Percentiles rank a stretch among this genome's conserved stretches.
phyloP scores from a whole-genome alignment of 2,888 invertebrate species.

The Hybos culiciformis region DNA sequence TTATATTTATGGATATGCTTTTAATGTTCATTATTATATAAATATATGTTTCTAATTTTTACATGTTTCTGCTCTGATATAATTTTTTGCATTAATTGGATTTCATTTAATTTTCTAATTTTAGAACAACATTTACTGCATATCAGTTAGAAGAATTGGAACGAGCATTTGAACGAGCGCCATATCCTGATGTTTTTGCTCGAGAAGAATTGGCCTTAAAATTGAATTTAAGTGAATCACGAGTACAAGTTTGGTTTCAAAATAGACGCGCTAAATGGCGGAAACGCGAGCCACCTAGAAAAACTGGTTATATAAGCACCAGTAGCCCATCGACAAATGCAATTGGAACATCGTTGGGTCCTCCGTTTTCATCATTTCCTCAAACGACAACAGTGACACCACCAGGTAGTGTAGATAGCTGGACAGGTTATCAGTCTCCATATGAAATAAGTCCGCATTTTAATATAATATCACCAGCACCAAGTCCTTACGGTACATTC shows the following conservation, averaged over 20 bases:
- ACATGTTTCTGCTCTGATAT: too few relatives aligned
- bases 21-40: too few relatives aligned
- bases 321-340: constrained; percentile 48
- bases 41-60: too few relatives aligned
- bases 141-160: constrained; percentile 89
- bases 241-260: constrained; percentile 43
- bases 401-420: constrained; percentile 58
- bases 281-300: constrained; percentile 83
- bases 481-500: constrained; percentile 51
- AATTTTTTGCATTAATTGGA: too few relatives aligned
- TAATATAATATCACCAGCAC: constrained; percentile 55
- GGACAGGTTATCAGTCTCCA: constrained; percentile 60
- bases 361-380: constrained; percentile 49
- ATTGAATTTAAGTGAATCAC: constrained; percentile 71
- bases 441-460: constrained; percentile 66
- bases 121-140: constrained; percentile 89
- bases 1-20: too few relatives aligned
- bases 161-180: constrained; percentile 85
- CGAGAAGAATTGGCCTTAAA: constrained; percentile 86
- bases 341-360: constrained; percentile 38
- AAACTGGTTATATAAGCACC: constrained; percentile 65
- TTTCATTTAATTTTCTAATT: constrained; percentile 14
- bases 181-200: constrained; percentile 93
- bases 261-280: constrained; percentile 90
- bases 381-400: constrained; percentile 45